Evolutionary conservation across 2,113 vertebrate species (phyloP).

Genomic region (Cromileptes altivelis): DNA sequence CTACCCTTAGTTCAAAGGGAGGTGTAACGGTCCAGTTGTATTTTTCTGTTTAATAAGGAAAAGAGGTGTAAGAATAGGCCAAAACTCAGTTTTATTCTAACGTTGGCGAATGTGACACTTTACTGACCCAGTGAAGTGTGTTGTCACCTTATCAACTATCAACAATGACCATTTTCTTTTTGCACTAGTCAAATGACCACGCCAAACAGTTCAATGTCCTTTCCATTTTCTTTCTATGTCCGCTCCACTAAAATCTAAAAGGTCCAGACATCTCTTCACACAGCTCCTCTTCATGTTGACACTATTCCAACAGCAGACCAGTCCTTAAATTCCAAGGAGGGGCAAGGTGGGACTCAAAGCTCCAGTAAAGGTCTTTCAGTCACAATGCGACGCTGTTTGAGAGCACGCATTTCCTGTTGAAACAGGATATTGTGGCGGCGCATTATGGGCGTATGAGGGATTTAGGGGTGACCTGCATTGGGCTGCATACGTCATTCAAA

Average conservation of each 20-base stretch:
- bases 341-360: conserved; percentile 34
- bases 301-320: conserved; percentile 9
- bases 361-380: conserved; percentile 34
- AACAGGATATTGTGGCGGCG: conserved; percentile 39
- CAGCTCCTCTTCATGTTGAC: conserved; percentile 1
- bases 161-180: too few relatives aligned
- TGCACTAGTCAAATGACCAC: too few relatives aligned
- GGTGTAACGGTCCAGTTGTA: too few relatives aligned
- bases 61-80: too few relatives aligned
- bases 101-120: too few relatives aligned
- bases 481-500: conserved; percentile 14
- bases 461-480: not conserved
- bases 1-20: too few relatives aligned
- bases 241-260: conserved; percentile 31
- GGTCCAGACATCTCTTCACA: conserved; percentile 47
- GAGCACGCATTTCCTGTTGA: conserved; percentile 46
- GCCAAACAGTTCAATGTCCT: too few relatives aligned
- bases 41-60: too few relatives aligned
- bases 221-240: too few relatives aligned
- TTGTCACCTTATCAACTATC: too few relatives aligned
- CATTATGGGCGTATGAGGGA: conserved; percentile 3
- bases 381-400: conserved; percentile 35
- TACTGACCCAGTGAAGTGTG: too few relatives aligned
- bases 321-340: conserved; percentile 29
- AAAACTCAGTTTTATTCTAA: too few relatives aligned